Evolutionary conservation across 2,113 vertebrate species (phyloP).

Genomic region (Stigmatopora nigra): DNA sequence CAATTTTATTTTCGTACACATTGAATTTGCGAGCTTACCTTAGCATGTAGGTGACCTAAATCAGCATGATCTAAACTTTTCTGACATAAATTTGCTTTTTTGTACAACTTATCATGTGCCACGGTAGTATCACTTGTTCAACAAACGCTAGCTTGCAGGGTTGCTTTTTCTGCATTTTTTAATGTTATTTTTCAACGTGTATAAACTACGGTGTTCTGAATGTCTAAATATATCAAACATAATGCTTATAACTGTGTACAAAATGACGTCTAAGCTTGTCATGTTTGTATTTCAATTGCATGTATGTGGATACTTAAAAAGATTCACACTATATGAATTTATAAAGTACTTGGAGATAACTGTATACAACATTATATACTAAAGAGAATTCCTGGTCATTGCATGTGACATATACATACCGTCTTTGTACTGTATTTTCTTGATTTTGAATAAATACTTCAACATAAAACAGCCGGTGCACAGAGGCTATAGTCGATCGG

Average conservation of each 20-base stretch:
- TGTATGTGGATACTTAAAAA: conserved; percentile 23
- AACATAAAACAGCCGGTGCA: conserved; percentile 28
- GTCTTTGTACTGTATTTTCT: conserved; percentile 66
- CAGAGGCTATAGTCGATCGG: not conserved
- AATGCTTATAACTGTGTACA: conserved; percentile 9
- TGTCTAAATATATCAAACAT: conserved; percentile 7
- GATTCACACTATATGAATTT: conserved; percentile 30
- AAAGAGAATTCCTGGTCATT: conserved; percentile 51
- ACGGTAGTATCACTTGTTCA: conserved; percentile 45
- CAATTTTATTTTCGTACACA: not conserved
- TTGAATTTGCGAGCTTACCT: not conserved
- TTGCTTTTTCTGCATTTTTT: conserved; percentile 8
- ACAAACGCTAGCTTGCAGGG: conserved; percentile 16
- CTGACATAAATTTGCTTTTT: conserved; percentile 14
- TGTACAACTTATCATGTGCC: conserved; percentile 56
- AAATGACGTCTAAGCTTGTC: conserved; percentile 12
- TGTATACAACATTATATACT: conserved; percentile 19
- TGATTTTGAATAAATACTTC: conserved; percentile 70
- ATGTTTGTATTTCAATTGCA: conserved; percentile 28
- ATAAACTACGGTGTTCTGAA: conserved; percentile 19
- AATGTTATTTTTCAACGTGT: conserved; percentile 31
- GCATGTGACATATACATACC: conserved; percentile 52
- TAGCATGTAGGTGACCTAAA: not conserved
- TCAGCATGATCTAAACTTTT: not conserved
- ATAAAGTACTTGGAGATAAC: conserved; percentile 21